Evolutionary conservation across 37 sponge, comb jelly and placozoan genomes (phyloP).

Genomic region (Lycopodina hypogea): DNA sequence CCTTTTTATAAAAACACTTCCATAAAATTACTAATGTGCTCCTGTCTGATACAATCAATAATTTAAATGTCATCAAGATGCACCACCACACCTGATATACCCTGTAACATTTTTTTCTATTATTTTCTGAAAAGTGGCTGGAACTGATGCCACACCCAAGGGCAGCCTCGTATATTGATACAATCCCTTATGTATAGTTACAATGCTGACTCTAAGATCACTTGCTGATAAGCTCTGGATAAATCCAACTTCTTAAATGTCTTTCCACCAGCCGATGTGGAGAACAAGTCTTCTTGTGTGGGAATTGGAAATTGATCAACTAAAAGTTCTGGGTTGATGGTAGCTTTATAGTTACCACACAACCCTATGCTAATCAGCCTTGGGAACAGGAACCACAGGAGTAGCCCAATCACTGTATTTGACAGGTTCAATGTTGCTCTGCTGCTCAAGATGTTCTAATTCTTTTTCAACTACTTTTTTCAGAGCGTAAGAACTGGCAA

Average conservation of each 20-base stretch:
- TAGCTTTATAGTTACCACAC: conserved; percentile 20
- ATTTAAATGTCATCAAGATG: conserved; percentile 34
- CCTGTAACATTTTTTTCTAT: conserved; percentile 25
- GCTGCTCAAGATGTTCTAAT: conserved; percentile 1
- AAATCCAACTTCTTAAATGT: conserved; percentile 30
- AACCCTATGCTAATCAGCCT: conserved; percentile 21
- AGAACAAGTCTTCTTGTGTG: conserved; percentile 15
- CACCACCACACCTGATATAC: conserved; percentile 6
- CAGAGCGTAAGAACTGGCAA: not conserved
- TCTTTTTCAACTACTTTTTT: conserved; percentile 1
- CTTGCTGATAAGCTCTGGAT: conserved; percentile 20
- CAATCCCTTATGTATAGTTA: conserved; percentile 28
- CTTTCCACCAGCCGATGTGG: conserved; percentile 14
- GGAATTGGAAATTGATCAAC: conserved; percentile 28
- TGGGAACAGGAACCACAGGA: conserved; percentile 25
- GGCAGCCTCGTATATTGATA: conserved; percentile 35
- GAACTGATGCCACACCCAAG: conserved; percentile 40
- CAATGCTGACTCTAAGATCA: conserved; percentile 9
- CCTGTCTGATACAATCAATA: conserved; percentile 5
- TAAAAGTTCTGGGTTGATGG: conserved; percentile 26
- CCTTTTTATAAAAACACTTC: conserved; percentile 29
- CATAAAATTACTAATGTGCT: conserved; percentile 5
- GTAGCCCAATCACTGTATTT: conserved; percentile 24
- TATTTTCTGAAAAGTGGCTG: conserved; percentile 39
- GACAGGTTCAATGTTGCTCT: conserved; percentile 16